Conservation (phyloP, 2,888 invertebrate genomes). For the Geophilus truncorum region DNA sequence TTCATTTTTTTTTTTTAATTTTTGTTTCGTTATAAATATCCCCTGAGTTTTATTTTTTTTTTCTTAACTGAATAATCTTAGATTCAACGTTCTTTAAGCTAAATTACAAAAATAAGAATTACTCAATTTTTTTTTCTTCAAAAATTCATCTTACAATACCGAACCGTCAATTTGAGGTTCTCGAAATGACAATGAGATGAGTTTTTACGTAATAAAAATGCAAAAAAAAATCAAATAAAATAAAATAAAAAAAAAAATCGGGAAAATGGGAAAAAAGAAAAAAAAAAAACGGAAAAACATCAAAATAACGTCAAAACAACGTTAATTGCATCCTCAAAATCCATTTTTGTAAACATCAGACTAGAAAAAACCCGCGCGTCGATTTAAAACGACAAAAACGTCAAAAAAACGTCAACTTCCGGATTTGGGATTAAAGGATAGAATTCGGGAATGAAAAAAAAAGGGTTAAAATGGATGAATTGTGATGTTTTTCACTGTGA, state of each 20-base stretch:
- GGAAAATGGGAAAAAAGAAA: too few relatives aligned
- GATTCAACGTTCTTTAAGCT: background rate
- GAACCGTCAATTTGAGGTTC: too few relatives aligned
- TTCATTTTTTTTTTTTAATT: background rate
- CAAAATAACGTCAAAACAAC: too few relatives aligned
- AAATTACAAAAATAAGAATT: constrained; percentile 17
- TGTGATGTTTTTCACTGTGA: background rate
- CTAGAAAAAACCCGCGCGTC: too few relatives aligned
- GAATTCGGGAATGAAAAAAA: too few relatives aligned
- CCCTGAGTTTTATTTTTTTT: background rate
- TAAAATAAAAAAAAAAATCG: background rate
- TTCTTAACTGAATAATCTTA: background rate
- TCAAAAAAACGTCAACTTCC: too few relatives aligned
- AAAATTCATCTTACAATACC: background rate
- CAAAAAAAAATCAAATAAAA: background rate
- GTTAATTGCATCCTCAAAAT: too few relatives aligned
- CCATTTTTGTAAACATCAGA: background rate
- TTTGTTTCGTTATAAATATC: background rate
- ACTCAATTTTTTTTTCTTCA: background rate
- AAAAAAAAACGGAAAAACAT: too few relatives aligned
- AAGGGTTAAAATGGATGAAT: background rate
- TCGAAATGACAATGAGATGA: background rate
- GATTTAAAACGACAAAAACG: too few relatives aligned
- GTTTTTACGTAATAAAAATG: background rate
- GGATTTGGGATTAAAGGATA: too few relatives aligned